phyloP scores from a whole-genome alignment of 2,113 vertebrate genomes.

The Laticauda laticaudata region DNA sequence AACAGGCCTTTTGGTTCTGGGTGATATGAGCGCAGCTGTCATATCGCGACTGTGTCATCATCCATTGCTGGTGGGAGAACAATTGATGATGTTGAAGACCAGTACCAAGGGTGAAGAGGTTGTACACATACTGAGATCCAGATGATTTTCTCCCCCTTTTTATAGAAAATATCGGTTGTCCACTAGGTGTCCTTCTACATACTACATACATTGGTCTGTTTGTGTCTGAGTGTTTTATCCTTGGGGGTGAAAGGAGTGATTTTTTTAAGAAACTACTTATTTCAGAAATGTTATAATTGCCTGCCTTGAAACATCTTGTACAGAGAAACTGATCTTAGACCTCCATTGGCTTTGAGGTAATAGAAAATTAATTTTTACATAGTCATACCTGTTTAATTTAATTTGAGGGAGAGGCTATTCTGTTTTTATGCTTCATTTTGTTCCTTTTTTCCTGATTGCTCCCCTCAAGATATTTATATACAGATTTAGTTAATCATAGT shows the following conservation, averaged over 20 bases:
- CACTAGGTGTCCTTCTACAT: no score
- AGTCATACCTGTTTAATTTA: neutral
- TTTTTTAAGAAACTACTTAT: neutral
- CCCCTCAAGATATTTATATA: neutral
- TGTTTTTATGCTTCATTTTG: neutral
- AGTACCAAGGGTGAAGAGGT: no score
- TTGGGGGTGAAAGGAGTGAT: neutral
- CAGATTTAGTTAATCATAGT: slow-evolving; percentile 6
- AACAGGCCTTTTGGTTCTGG: no score
- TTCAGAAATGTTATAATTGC: neutral
- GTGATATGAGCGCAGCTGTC: no score
- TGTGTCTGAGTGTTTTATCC: no score
- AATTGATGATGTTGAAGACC: no score
- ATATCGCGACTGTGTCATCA: no score
- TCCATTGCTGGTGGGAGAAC: no score
- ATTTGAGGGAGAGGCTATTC: neutral
- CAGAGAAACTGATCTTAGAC: neutral
- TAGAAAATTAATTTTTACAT: neutral
- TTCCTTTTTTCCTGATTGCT: neutral
- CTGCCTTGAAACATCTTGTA: neutral
- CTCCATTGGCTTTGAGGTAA: neutral
- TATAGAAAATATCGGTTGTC: no score
- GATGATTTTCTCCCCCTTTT: no score
- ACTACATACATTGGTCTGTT: no score
- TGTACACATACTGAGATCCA: no score